These are phyloP conservation scores for Scalopus aquaticus DNA, from an alignment of 2,113 vertebrate genomes.

Conservation along the genomic window DNA sequence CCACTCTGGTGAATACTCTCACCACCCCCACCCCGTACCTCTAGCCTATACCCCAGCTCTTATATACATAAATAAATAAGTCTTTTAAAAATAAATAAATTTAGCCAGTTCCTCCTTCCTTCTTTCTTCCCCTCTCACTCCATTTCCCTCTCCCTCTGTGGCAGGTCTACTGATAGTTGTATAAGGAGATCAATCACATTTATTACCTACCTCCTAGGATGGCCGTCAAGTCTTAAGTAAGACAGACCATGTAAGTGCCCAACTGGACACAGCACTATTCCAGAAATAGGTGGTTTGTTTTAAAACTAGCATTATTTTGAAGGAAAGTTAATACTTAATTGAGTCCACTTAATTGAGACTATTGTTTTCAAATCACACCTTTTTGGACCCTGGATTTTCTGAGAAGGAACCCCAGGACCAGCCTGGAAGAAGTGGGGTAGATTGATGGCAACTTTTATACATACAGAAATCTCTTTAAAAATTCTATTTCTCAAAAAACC, in stretches of 20 bases:
- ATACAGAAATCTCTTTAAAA: background rate
- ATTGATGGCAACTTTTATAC: rapidly evolving
- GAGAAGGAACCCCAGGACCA: background rate
- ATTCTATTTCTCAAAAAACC: background rate
- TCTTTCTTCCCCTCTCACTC: background rate
- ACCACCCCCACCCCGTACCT: too few relatives aligned
- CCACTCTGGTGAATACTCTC: too few relatives aligned
- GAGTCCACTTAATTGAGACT: background rate
- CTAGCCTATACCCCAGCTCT: too few relatives aligned
- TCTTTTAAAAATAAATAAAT: too few relatives aligned
- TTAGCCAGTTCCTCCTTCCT: background rate
- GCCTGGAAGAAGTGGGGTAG: rapidly evolving
- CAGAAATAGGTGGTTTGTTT: background rate
- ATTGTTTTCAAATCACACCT: background rate
- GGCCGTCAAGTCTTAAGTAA: background rate
- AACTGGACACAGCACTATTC: background rate
- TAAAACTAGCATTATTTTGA: background rate
- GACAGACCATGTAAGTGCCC: background rate
- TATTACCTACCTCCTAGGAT: background rate
- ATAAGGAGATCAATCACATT: background rate
- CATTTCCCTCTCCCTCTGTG: background rate
- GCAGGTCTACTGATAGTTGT: background rate
- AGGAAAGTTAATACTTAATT: background rate
- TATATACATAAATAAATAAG: too few relatives aligned
- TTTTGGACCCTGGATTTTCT: background rate